Percentiles rank a stretch among this genome's conserved stretches.
Conservation (phyloP, 2,888 invertebrate species). For the Parthenolecanium corni region DNA sequence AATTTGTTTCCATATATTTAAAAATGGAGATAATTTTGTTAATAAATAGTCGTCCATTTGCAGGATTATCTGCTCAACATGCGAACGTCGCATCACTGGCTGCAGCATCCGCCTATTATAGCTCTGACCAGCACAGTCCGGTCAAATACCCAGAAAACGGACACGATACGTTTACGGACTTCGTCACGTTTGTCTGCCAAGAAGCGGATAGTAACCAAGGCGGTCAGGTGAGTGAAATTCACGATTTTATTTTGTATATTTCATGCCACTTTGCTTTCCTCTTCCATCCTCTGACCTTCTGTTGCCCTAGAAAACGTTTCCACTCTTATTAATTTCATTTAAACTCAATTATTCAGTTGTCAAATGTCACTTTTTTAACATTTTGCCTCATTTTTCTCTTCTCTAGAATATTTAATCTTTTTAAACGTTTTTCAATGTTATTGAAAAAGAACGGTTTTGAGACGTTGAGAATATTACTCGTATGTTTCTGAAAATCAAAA, state of each 20-base stretch:
- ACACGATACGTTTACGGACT: conserved; percentile 86
- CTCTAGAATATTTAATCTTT: no score
- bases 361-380: no score
- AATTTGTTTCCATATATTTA: no score
- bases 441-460: no score
- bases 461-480: no score
- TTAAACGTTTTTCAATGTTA: no score
- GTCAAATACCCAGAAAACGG: conserved; percentile 71
- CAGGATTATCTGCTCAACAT: conserved; percentile 44
- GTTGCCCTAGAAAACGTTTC: background rate
- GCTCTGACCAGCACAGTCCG: conserved; percentile 43
- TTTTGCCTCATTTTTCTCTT: no score
- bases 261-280: background rate
- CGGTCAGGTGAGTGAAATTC: conserved; percentile 48
- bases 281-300: background rate
- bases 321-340: no score
- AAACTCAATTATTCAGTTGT: no score
- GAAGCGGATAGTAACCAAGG: conserved; percentile 69
- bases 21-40: no score
- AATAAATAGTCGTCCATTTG: no score
- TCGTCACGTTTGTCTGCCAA: conserved; percentile 93
- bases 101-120: conserved; percentile 48
- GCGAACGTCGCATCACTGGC: conserved; percentile 41
- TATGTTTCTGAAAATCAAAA: no score
- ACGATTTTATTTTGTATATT: background rate